Evolutionary conservation across 2,888 invertebrate species (phyloP).

Genomic region (Oscheius sp.): DNA sequence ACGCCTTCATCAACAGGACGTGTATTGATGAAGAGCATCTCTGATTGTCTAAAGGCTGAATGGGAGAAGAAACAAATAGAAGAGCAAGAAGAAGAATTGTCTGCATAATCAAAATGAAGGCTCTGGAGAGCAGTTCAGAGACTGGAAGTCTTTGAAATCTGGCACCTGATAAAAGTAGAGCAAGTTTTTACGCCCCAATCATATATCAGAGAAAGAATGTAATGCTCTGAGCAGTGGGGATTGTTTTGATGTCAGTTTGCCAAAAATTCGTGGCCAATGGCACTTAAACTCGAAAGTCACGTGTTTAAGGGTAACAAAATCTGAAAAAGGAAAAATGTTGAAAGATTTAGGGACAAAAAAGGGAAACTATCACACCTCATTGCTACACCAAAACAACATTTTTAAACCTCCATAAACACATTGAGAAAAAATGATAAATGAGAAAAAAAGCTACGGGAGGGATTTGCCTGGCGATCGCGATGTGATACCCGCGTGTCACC

Average conservation of each 20-base stretch:
- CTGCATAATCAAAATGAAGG: not conserved
- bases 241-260: too few relatives aligned
- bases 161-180: not conserved
- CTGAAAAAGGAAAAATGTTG: not conserved
- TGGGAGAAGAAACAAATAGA: not conserved
- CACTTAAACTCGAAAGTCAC: not conserved
- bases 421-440: constrained; percentile 22
- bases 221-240: too few relatives aligned
- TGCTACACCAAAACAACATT: constrained; percentile 7
- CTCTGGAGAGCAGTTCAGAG: not conserved
- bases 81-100: not conserved
- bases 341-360: too few relatives aligned
- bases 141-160: not conserved
- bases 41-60: not conserved
- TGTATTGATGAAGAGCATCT: constrained; percentile 54
- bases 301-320: not conserved
- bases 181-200: not conserved
- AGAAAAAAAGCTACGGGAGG: constrained; percentile 17
- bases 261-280: too few relatives aligned
- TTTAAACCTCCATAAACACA: constrained; percentile 1
- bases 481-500: constrained; percentile 28
- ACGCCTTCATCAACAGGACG: constrained; percentile 50
- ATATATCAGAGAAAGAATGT: not conserved
- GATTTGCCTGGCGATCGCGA: constrained; percentile 25
- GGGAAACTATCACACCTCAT: not conserved